Base-by-base conservation (phyloP, 2,888 invertebrate genomes). In the Himalopsyche japonica region DNA sequence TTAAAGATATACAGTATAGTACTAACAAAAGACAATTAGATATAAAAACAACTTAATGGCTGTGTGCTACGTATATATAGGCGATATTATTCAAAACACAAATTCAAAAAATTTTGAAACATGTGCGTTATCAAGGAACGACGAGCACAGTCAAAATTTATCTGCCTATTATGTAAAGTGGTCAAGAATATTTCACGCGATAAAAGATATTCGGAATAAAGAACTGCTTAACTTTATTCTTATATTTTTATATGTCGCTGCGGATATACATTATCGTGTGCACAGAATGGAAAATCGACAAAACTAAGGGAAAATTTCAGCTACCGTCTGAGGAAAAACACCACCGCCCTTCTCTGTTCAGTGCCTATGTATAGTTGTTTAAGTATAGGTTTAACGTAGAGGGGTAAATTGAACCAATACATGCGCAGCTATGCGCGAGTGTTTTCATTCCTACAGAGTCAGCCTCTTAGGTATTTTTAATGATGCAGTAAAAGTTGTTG, bases 281-380 rank as follows among this genome's bases (percentile, higher is more conserved):
- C 15, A 49, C 48, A 64, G 80, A 49, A 79, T 37, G 77, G 77
- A 76, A 85, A 85, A 82, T 82, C 57, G 80, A 76, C 80, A 79
- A 47, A 64, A 85, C 82, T 85, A 82, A 82, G 30, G 70, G 70
- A 48, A 82, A 77, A 64, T 20, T 49, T 57, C 43, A 20, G 76
- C 32, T 20, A 43, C 37, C 7, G 64, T 81, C 32, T 70, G 43
- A 76, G 30, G 78, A 77, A 82, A 84, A 85, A 81, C 79, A 64
- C 84, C 81, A 76, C 47, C 79, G 82, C 85, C 85, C 85, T 80
- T 85, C 49, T 47, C 76, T 32, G 81, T n/a, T 30, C 15, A 20
- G 47, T 76, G 43, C 24, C 15, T 77, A 34, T 3, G 81, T 47
- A 43, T 81, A 81, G 30, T 30, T 49, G 34, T 24, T 32, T 32